Base-by-base conservation (phyloP, 2,888 invertebrate species). In the Eupithecia abbreviata region DNA sequence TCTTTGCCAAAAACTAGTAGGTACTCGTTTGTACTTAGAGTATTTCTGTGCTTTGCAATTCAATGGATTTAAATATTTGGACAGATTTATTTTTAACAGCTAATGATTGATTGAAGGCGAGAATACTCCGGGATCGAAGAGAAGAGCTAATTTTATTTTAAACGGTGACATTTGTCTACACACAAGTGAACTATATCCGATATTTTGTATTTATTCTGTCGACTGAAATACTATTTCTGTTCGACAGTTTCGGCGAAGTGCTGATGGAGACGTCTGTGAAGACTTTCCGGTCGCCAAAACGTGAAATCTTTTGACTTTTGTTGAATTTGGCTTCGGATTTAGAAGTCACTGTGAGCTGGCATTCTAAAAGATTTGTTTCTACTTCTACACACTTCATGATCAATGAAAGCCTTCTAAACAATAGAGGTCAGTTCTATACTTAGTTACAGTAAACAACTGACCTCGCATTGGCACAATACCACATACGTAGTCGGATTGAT, bases 171-270 rank as follows among this genome's bases (percentile, higher is more conserved):
- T 87, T 89, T 89, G 89, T 89, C 89, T 85, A 85, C 89, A 87
- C 85, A 83, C 85, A 85, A 86, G 86, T 85, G 81, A 85, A 88
- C 87, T 88, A 89, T 91, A 88, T 91, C 89, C 87, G 89, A 89
- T 89, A 83, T 87, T 88, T 89, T 89, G 90, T 85, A 75, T 87
- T 86, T 88, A 87, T 88, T 87, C 84, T 86, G 81, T 85, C 79
- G 84, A 82, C 80, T 81, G 80, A 81, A 79, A 81, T 82, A 85
- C 85, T 91, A 92, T 92, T 93, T 92, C 85, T 73, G 90, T 88
- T 83, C 83, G 83, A 84, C 80, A 82, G 83, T 87, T 86, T 88
- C 85, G 84, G 82, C 74, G 82, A 86, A 79, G 86, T 89, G 93
- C 77, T 85, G 92, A 93, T 89, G 77, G 93, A 93, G 81, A 85